Percentiles rank a stretch among this genome's conserved stretches.
Evolutionary conservation across 2,797 vertebrate species (phyloP).

Genomic region (Anguilla anguilla): DNA sequence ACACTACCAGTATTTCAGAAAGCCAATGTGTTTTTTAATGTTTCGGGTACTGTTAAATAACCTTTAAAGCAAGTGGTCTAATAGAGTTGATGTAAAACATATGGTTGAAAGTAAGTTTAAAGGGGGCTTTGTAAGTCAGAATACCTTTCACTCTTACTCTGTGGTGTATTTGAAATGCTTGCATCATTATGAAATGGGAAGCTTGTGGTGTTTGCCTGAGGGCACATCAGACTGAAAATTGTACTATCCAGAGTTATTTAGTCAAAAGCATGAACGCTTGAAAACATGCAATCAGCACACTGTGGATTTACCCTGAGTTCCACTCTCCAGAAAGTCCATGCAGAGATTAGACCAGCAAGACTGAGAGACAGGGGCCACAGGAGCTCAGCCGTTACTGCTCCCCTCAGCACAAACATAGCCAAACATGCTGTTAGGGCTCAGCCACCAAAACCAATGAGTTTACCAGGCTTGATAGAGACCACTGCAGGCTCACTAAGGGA

Average conservation of each 20-base stretch:
- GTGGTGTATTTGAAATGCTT: neutral
- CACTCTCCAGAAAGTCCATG: neutral
- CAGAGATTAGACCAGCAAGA: neutral
- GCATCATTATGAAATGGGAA: constrained; percentile 9
- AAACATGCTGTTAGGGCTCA: neutral
- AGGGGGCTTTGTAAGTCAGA: neutral
- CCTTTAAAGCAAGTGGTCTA: constrained; percentile 1
- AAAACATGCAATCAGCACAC: constrained; percentile 14
- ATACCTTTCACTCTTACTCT: neutral
- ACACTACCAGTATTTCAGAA: neutral
- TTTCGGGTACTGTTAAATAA: neutral
- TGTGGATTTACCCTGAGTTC: neutral
- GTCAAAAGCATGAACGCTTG: neutral
- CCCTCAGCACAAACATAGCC: constrained; percentile 2
- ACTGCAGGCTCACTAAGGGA: no score
- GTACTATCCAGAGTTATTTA: neutral
- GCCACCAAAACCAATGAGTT: constrained; percentile 1
- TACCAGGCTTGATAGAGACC: neutral
- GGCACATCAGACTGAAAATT: neutral
- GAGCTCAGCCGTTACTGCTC: neutral
- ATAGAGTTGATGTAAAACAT: neutral
- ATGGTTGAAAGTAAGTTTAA: neutral
- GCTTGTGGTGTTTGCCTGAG: neutral
- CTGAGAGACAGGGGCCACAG: neutral
- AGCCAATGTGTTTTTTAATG: neutral